Evolutionary conservation across 2,113 vertebrate genomes (phyloP).

Genomic region (Syngnathoides biaculeatus): DNA sequence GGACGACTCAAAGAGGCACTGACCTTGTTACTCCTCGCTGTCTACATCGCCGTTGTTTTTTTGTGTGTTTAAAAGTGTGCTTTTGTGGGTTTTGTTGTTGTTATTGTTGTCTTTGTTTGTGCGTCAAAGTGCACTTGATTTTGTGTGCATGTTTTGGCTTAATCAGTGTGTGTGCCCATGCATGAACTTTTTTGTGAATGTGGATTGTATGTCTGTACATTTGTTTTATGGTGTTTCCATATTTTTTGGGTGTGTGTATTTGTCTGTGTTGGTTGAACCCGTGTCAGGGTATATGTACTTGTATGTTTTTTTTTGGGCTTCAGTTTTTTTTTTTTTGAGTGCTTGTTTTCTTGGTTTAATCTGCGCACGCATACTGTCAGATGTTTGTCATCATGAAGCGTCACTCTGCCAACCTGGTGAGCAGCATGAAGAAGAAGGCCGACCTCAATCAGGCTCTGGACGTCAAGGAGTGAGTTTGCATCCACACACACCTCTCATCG

Average conservation of each 20-base stretch:
- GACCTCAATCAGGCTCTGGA: constrained; percentile 53
- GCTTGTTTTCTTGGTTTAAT: background rate
- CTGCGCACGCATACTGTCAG: constrained; percentile 52
- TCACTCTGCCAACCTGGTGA: constrained; percentile 70
- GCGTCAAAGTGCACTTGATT: background rate
- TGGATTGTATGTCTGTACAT: background rate
- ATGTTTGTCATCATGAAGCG: constrained; percentile 75
- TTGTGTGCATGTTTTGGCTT: background rate
- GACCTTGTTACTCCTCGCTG: background rate
- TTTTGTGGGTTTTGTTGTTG: background rate
- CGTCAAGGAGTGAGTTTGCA: constrained; percentile 65
- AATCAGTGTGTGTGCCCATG: background rate
- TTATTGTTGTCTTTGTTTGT: background rate
- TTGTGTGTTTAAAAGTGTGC: background rate
- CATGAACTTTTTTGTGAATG: background rate
- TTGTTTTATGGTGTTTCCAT: background rate
- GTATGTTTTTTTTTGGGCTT: background rate
- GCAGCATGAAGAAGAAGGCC: constrained; percentile 63
- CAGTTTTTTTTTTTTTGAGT: background rate
- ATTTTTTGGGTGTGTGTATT: background rate
- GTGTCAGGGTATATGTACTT: background rate
- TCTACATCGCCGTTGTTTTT: background rate
- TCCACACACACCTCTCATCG: background rate
- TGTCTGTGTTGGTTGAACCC: background rate
- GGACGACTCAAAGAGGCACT: constrained; percentile 84